Evolutionary conservation across 2,113 vertebrate genomes (phyloP), one percentile per base, ranked within the genome.

Genomic region (Solea solea): DNA sequence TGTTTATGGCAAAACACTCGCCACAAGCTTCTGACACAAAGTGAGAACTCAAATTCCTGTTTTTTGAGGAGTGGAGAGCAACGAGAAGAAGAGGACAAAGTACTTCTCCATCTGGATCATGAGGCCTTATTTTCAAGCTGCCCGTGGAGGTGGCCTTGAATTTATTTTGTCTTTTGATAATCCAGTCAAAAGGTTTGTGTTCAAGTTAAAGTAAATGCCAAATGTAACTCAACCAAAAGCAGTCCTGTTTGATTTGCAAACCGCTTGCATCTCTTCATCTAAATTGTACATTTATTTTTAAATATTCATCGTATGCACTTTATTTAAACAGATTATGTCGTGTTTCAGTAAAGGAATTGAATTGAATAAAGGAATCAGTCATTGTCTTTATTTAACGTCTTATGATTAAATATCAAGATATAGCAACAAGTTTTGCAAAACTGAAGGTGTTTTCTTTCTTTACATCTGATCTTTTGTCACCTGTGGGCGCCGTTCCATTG

Each of bases 211-310:
- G 4, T 65, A 52, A 82, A 83, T 79, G 57, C 72, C 77, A 87
- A 88, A 82, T 57, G 28, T 68, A 61, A 69, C 34, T 68, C 12
- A 70, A 56, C 69, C 86, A 85, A 80, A 78, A 71, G 51, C 53
- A 46, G n/a, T 72, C 10, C 41, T 1, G 2, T 44, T 63, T 15
- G 52, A 7, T 50, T 74, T 27, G 62, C 10, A 63, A 41, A 62
- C 5, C 13, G 65, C 51, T 15, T 9, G 55, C 48, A 8, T 56
- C 41, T 74, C 21, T 41, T 27, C 44, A 39, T 53, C 34, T 59
- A 12, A 69, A 28, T 42, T 58, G 1, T 41, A 61, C 15, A 40
- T 67, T 57, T 56, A 34, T 34, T 50, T 50, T 9, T 71, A 56
- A 53, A 9, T 80, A 75, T 75, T 75, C 9, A 4, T 76, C 51